phyloP scores from a whole-genome alignment of 1,140 invertebrate genomes.

The Heliothis virescens region DNA sequence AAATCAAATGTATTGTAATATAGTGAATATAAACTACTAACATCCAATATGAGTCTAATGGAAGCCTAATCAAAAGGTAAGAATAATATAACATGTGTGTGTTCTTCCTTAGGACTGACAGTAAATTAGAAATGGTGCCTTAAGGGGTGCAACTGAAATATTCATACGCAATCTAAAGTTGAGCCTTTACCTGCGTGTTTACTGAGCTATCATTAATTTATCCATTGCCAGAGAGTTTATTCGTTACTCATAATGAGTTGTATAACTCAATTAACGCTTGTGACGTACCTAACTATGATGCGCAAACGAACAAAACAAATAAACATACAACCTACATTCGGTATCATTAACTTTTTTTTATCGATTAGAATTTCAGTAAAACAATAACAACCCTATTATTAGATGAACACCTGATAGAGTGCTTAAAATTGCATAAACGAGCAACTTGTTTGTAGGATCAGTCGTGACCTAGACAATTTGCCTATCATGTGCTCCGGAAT shows the following conservation, averaged over 20 bases:
- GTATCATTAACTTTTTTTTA: too few species aligned
- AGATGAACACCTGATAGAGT: too few species aligned
- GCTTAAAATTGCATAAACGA: too few species aligned
- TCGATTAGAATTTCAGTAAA: too few species aligned
- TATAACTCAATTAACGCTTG: neutral
- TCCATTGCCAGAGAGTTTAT: neutral
- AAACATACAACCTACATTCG: too few species aligned
- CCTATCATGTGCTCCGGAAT: too few species aligned
- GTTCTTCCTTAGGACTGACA: neutral
- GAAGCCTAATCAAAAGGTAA: constrained; percentile 34
- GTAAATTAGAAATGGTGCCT: neutral
- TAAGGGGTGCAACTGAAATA: constrained; percentile 35
- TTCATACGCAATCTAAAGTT: constrained; percentile 64
- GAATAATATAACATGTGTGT: neutral
- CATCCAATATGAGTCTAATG: neutral
- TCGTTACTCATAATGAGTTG: neutral
- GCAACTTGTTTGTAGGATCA: too few species aligned
- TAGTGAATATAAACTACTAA: neutral
- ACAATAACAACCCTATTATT: too few species aligned
- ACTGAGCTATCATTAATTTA: neutral
- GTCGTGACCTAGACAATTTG: too few species aligned
- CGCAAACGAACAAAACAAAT: too few species aligned
- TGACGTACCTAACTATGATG: too few species aligned
- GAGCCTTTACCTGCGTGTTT: constrained; percentile 40
- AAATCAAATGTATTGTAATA: neutral